phyloP scores from a whole-genome alignment of 2,797 vertebrate species.

The Lycodopsis pacificus region DNA sequence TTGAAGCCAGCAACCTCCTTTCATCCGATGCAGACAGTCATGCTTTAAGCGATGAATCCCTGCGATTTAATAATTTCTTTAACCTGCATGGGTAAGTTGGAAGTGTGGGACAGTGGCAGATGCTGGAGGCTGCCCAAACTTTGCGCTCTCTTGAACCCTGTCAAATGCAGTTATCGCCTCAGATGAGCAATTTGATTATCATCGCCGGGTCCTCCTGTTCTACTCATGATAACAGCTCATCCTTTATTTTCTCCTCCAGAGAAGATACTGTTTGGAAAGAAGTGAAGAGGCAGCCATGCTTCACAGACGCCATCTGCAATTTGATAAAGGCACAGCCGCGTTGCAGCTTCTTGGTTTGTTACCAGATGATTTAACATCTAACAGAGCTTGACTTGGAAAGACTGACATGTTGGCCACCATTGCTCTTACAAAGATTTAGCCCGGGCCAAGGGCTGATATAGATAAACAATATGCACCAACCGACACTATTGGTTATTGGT shows the following conservation, averaged over 20 bases:
- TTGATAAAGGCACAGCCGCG: conserved; percentile 35
- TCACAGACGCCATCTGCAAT: conserved; percentile 28
- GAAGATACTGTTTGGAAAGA: conserved; percentile 11
- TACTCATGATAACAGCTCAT: conserved; percentile 52
- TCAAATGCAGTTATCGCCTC: conserved; percentile 45
- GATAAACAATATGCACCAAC: not conserved
- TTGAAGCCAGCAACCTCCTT: conserved; percentile 13
- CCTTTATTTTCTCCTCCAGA: conserved; percentile 36
- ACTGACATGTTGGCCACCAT: not conserved
- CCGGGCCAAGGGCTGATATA: not conserved
- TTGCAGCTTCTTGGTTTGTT: conserved; percentile 29
- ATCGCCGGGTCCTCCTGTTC: conserved; percentile 35
- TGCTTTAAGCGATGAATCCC: conserved; percentile 30
- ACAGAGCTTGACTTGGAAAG: conserved; percentile 15
- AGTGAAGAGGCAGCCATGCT: conserved; percentile 7
- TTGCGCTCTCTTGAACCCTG: conserved; percentile 21
- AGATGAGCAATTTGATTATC: conserved; percentile 52
- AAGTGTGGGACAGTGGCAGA: not conserved
- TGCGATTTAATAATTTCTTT: conserved; percentile 22
- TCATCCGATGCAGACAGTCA: conserved; percentile 27
- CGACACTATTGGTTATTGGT: not conserved
- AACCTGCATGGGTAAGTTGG: not conserved
- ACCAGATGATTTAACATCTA: conserved; percentile 29
- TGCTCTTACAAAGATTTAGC: not conserved
- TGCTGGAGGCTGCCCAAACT: conserved; percentile 32